Evolutionary conservation across 2,888 invertebrate genomes (phyloP).

Genomic region (Cerastoderma edule): DNA sequence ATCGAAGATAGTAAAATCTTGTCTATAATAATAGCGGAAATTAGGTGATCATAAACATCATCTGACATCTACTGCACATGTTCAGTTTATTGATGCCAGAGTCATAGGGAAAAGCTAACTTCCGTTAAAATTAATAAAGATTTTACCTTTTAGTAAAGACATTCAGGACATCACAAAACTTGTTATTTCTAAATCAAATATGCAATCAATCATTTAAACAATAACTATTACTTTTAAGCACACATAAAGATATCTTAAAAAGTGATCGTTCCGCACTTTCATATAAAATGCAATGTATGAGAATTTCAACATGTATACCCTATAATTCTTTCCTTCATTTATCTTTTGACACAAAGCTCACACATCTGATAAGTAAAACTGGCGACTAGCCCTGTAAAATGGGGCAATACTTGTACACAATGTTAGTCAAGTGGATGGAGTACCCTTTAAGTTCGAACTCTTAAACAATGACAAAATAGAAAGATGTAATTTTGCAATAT

Average conservation of each 20-base stretch:
- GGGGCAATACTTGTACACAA: too few species aligned
- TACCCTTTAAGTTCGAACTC: too few species aligned
- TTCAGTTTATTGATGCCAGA: conserved; percentile 13
- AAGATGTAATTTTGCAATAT: too few species aligned
- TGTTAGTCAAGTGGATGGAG: too few species aligned
- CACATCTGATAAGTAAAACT: too few species aligned
- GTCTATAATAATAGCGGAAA: conserved; percentile 1
- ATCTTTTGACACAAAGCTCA: too few species aligned
- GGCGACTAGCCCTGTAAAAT: too few species aligned
- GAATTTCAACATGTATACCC: not conserved
- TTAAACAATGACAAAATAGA: too few species aligned
- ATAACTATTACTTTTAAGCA: not conserved
- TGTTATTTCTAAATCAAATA: not conserved
- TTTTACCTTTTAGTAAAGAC: conserved; percentile 8
- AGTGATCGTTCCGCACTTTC: not conserved
- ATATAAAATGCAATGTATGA: not conserved
- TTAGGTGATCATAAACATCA: conserved; percentile 7
- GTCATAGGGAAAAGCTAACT: conserved; percentile 4
- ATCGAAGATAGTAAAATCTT: too few species aligned
- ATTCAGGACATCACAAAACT: not conserved
- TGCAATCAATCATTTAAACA: not conserved
- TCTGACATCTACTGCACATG: conserved; percentile 11
- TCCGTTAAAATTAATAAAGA: not conserved
- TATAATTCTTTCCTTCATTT: too few species aligned
- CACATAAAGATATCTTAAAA: not conserved